Evolutionary conservation across 2,888 invertebrate genomes (phyloP).

Genomic region (Diachrysia chrysitis): DNA sequence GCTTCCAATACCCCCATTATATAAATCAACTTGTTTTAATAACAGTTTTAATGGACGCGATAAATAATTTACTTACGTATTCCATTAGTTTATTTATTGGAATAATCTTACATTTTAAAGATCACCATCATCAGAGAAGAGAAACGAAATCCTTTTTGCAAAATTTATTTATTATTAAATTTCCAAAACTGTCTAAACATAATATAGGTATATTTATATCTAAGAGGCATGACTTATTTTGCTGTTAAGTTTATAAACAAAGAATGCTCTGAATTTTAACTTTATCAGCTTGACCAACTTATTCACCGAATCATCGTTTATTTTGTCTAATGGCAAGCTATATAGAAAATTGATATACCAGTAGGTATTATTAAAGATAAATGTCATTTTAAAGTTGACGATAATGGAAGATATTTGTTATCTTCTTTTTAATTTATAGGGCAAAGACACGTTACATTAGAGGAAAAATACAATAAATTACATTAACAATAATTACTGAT

Average conservation of each 20-base stretch:
- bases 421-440: constrained; percentile 11
- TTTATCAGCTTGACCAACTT: no score
- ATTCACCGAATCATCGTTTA: no score
- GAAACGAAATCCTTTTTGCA: no score
- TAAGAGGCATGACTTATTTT: no score
- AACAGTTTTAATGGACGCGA: constrained; percentile 12
- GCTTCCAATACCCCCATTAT: constrained; percentile 44
- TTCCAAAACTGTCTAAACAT: no score
- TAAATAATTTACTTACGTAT: neutral
- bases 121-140: no score
- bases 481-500: constrained; percentile 10
- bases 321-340: neutral
- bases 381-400: no score
- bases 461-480: neutral
- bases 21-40: neutral
- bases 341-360: neutral
- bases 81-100: constrained; percentile 17
- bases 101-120: neutral
- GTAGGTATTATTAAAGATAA: neutral
- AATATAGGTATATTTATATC: no score
- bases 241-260: no score
- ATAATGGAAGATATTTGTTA: no score
- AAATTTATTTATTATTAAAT: no score
- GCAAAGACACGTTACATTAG: neutral
- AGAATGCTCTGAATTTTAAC: neutral